These are phyloP conservation scores for Lathamus discolor DNA, from an alignment of 2,113 vertebrate genomes.

Conservation along the genomic window DNA sequence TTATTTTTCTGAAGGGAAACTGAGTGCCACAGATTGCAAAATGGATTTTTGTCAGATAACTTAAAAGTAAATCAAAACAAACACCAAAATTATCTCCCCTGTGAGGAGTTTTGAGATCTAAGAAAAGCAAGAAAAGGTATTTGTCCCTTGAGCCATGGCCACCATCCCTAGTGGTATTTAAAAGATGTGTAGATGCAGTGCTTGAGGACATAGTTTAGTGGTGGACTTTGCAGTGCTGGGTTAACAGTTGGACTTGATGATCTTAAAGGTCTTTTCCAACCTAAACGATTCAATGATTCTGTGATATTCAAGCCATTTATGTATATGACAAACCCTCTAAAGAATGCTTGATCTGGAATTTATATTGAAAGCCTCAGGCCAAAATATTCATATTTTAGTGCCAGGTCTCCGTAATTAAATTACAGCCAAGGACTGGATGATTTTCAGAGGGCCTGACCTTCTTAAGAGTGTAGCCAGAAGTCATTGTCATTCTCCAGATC, in stretches of 20 bases:
- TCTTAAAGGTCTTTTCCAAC: not conserved
- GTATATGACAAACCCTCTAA: not conserved
- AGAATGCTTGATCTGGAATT: not conserved
- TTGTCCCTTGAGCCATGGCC: not conserved
- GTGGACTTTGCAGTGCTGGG: not conserved
- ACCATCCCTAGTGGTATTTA: not conserved
- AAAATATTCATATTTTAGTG: not conserved
- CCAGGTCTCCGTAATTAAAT: not conserved
- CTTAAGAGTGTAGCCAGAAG: not conserved
- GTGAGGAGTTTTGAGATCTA: not conserved
- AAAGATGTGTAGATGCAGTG: not conserved
- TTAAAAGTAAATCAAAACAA: not conserved
- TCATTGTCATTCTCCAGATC: not conserved
- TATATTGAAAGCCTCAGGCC: not conserved
- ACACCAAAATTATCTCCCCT: not conserved
- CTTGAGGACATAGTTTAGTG: not conserved
- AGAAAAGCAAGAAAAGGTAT: not conserved
- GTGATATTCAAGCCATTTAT: not conserved
- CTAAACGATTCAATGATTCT: not conserved
- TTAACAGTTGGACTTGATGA: not conserved
- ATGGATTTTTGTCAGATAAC: not conserved
- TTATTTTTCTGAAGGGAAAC: not conserved
- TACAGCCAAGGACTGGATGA: not conserved
- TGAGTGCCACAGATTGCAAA: not conserved
- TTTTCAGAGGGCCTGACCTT: constrained; percentile 14